Percentiles rank a stretch among this genome's conserved stretches.
These are phyloP conservation scores for Mesaphorura yosii DNA, from an alignment of 1,140 invertebrate species.

Conservation along the genomic window DNA sequence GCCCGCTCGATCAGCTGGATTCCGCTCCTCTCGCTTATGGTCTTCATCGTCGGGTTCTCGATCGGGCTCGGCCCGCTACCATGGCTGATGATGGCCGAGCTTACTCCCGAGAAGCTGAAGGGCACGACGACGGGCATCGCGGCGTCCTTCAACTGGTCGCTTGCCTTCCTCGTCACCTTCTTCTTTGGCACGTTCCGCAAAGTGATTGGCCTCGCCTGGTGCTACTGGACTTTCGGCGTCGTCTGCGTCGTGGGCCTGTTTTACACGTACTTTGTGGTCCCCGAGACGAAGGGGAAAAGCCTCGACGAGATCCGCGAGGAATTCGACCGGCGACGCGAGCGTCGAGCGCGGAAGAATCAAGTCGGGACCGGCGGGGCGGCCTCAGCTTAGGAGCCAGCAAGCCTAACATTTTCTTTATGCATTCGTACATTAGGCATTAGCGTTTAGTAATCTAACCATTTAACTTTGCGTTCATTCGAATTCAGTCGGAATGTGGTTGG, in stretches of 20 bases:
- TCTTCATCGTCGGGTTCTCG: slow-evolving; percentile 35
- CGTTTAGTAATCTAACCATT: background rate
- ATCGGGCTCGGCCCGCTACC: slow-evolving; percentile 44
- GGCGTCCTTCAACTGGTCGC: slow-evolving; percentile 40
- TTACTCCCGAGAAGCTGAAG: slow-evolving; percentile 41
- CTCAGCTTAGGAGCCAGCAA: background rate
- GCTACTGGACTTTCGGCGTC: slow-evolving; percentile 13
- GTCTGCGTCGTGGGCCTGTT: background rate
- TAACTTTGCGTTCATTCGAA: too few species aligned
- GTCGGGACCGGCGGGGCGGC: background rate
- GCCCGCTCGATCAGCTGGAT: background rate
- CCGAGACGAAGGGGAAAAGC: slow-evolving; percentile 15
- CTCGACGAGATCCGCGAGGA: slow-evolving; percentile 4
- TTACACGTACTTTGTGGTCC: slow-evolving; percentile 9
- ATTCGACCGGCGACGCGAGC: too few species aligned
- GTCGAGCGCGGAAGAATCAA: too few species aligned
- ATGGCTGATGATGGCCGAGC: slow-evolving; percentile 49
- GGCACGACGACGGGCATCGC: slow-evolving; percentile 39
- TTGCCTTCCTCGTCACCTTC: slow-evolving; percentile 46
- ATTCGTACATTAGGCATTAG: too few species aligned
- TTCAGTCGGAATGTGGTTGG: too few species aligned
- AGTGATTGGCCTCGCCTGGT: background rate
- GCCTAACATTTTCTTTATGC: background rate
- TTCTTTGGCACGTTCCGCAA: slow-evolving; percentile 31
- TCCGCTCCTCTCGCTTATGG: slow-evolving; percentile 9